These are phyloP conservation scores for Chromoteleia sp. DNA, from an alignment of 2,888 invertebrate species.

Conservation along the genomic window DNA sequence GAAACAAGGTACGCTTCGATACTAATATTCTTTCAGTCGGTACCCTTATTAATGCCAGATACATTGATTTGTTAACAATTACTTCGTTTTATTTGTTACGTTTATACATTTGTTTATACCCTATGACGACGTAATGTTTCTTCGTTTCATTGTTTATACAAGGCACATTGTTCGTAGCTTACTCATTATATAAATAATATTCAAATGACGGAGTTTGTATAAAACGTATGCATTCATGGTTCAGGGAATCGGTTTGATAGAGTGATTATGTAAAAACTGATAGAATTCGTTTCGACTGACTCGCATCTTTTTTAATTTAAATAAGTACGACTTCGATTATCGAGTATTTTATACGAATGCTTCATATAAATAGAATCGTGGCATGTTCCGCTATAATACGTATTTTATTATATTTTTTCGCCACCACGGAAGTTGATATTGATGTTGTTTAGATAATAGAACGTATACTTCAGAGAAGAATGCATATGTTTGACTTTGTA, in stretches of 20 bases:
- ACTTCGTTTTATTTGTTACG: not conserved
- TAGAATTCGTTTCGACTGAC: too few relatives aligned
- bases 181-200: not conserved
- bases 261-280: too few relatives aligned
- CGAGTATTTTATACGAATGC: not conserved
- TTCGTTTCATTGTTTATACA: not conserved
- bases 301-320: too few relatives aligned
- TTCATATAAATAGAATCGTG: too few relatives aligned
- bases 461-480: not conserved
- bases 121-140: too few relatives aligned
- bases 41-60: not conserved
- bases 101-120: too few relatives aligned
- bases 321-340: too few relatives aligned
- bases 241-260: too few relatives aligned
- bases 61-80: not conserved
- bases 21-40: conserved; percentile 21
- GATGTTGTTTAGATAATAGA: not conserved
- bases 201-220: not conserved
- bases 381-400: too few relatives aligned
- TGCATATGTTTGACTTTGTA: too few relatives aligned
- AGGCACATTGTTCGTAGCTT: not conserved
- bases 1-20: not conserved
- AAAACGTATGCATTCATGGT: too few relatives aligned
- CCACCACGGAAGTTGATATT: not conserved
- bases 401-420: not conserved